Evolutionary conservation across 2,797 vertebrate species (phyloP).

Genomic region (Acropternis orthonyx): DNA sequence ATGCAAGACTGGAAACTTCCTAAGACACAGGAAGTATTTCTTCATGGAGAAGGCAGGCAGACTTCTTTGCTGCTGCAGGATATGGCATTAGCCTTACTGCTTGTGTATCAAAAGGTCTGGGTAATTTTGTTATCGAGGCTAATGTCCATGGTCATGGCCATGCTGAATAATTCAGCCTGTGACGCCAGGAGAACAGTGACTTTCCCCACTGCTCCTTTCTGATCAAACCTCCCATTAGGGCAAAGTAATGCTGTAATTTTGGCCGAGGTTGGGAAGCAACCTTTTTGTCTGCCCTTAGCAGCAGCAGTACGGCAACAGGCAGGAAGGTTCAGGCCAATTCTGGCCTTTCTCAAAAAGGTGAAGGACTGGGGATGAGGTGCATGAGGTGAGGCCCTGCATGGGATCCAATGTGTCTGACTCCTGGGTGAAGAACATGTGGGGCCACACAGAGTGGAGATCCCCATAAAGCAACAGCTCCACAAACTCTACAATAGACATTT

Average conservation of each 20-base stretch:
- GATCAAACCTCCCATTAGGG: neutral
- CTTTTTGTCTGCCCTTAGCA: neutral
- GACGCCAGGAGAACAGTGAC: neutral
- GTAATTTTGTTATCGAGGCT: neutral
- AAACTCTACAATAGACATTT: neutral
- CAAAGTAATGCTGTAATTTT: neutral
- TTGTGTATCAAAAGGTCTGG: neutral
- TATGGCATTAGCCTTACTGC: neutral
- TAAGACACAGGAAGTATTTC: neutral
- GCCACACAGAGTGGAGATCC: neutral
- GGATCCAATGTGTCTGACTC: rapidly evolving
- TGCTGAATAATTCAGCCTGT: neutral
- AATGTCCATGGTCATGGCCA: neutral
- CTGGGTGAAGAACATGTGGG: neutral
- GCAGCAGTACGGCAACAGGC: neutral
- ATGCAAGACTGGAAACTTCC: neutral
- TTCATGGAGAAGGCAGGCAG: neutral
- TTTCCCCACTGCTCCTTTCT: neutral
- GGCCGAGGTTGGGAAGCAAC: neutral
- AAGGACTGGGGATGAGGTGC: neutral
- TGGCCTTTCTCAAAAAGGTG: neutral
- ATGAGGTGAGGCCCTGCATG: neutral
- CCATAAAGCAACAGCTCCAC: neutral
- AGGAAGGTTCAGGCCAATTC: neutral
- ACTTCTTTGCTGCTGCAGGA: neutral